A percentile compares a stretch with the other conserved stretches of the same genome.
phyloP scores from a whole-genome alignment of 1,140 invertebrate genomes.

The Drosophila littoralis region DNA sequence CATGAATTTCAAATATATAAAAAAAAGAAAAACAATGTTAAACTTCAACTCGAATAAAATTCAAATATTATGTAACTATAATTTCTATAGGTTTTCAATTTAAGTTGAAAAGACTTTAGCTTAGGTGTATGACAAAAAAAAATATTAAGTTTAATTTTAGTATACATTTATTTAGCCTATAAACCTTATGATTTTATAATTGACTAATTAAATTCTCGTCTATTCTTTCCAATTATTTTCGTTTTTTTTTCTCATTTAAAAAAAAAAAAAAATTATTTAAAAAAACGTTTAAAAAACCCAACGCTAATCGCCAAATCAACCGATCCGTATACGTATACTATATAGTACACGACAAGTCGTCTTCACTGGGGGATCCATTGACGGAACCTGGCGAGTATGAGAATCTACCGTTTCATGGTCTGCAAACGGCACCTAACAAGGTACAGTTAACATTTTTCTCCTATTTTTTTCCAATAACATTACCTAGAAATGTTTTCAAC shows the following conservation, averaged over 20 bases:
- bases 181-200: slow-evolving; percentile 42
- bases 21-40: slow-evolving; percentile 1
- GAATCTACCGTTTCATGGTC: slow-evolving; percentile 96
- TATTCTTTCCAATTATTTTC: slow-evolving; percentile 45
- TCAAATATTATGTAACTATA: slow-evolving; percentile 13
- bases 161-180: slow-evolving; percentile 27
- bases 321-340: slow-evolving; percentile 58
- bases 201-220: slow-evolving; percentile 42
- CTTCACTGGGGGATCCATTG: slow-evolving; percentile 84
- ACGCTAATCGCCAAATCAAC: slow-evolving; percentile 54
- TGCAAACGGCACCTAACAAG: slow-evolving; percentile 95
- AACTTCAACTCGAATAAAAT: background rate
- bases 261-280: slow-evolving; percentile 24
- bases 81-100: slow-evolving; percentile 31
- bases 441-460: slow-evolving; percentile 85
- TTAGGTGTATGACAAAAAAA: slow-evolving; percentile 19
- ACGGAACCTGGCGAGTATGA: slow-evolving; percentile 92
- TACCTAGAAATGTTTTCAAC: slow-evolving; percentile 22
- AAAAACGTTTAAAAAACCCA: slow-evolving; percentile 37
- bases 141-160: slow-evolving; percentile 47
- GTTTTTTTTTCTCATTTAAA: slow-evolving; percentile 49
- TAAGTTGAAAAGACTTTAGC: slow-evolving; percentile 3
- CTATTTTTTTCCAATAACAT: background rate
- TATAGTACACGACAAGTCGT: slow-evolving; percentile 84
- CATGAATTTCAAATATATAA: slow-evolving; percentile 21